Evolutionary conservation across 2,797 vertebrate species (phyloP), one percentile per base, ranked within the genome.

Genomic region (Halcyon smyrnensis): DNA sequence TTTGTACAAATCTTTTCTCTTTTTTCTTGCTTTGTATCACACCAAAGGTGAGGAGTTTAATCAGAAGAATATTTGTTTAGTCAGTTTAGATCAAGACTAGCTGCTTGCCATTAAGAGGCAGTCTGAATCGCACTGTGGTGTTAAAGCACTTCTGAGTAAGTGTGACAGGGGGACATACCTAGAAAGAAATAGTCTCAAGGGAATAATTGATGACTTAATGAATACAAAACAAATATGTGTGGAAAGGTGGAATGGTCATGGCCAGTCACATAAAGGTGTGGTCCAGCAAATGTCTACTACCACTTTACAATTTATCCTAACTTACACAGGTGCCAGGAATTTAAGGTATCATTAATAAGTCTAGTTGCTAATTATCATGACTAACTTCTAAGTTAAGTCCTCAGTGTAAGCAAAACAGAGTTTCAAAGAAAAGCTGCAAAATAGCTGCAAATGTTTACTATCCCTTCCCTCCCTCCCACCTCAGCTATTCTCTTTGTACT

Each of bases 41-140:
- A 83, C 11, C 12, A 21, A 71, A 83, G 67, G 8, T 12, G 12
- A 87, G n/a, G 65, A 1, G 39, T 78, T 90, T 79, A 50, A 63
- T 69, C 74, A 74, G n/a, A 92, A 36, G 10, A 57, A 9, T 41
- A 76, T n/a, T 51, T 80, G 19, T 45, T 92, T 89, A 73, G 67
- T 59, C 37, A 28, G 19, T 20, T 82, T 73, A 59, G 30, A 21
- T 65, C 8, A 79, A 21, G n/a, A 56, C 25, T 27, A 45, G 18
- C 39, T 75, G 12, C 46, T 82, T 87, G 37, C 6, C 80, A 5
- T 34, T 45, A 84, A 81, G 19, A 73, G 25, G 28, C 25, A 53
- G 21, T 50, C 16, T 65, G 50, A 82, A 76, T 36, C 45, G 5
- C 25, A 27, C 34, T 27, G 32, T 34, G 14, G 23, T 68, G 15